These are phyloP conservation scores for Calidris pugnax DNA, from an alignment of 2,113 vertebrate genomes.

Conservation along the genomic window DNA sequence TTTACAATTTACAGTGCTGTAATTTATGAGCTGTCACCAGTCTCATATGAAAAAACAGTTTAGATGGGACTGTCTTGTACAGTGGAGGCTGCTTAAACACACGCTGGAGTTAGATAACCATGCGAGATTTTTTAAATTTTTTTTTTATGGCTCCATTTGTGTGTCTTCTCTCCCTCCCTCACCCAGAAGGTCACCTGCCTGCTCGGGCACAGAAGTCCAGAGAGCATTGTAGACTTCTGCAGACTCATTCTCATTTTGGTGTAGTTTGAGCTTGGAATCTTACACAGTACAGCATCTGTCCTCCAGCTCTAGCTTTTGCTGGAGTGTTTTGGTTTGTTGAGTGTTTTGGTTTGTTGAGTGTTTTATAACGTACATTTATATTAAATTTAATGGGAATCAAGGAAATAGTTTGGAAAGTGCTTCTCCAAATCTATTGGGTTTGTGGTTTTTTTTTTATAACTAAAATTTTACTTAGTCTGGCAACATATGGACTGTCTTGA, in stretches of 20 bases:
- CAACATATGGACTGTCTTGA: not conserved
- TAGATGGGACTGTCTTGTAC: not conserved
- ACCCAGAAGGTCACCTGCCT: not conserved
- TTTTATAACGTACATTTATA: not conserved
- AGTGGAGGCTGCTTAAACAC: not conserved
- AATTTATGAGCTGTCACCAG: conserved; percentile 35
- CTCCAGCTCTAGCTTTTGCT: not conserved
- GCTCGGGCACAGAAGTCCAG: not conserved
- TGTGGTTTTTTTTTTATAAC: rapidly evolving
- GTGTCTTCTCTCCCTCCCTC: not conserved
- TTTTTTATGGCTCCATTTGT: not conserved
- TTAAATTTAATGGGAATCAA: not conserved
- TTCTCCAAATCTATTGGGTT: not conserved
- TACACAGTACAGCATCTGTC: not conserved
- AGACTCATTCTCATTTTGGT: not conserved
- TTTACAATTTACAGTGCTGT: conserved; percentile 1
- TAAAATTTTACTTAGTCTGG: not conserved
- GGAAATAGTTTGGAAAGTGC: not conserved
- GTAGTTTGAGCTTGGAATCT: not conserved
- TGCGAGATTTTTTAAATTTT: not conserved
- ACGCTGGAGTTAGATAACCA: not conserved
- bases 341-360: not conserved
- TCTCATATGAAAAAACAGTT: not conserved
- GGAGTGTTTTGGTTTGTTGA: not conserved
- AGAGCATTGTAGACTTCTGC: not conserved